Evolutionary conservation across 2,888 invertebrate species (phyloP).

Genomic region (Scaptomyza caliginosa): DNA sequence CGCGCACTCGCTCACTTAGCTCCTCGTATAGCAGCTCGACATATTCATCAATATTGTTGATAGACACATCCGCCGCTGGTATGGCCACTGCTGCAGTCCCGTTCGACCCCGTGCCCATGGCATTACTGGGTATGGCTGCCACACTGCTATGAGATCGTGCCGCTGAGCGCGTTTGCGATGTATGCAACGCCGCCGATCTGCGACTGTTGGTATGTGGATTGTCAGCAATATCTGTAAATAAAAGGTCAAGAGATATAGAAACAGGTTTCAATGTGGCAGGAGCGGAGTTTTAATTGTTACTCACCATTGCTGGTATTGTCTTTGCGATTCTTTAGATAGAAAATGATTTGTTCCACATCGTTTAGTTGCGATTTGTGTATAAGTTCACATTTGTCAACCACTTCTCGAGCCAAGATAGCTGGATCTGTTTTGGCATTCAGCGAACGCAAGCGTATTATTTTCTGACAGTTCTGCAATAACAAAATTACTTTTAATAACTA

Average conservation of each 20-base stretch:
- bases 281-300: not conserved
- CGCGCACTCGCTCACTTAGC: slow-evolving; percentile 94
- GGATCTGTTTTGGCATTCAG: slow-evolving; percentile 92
- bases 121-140: slow-evolving; percentile 46
- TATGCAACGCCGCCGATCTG: slow-evolving; percentile 70
- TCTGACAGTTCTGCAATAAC: slow-evolving; percentile 88
- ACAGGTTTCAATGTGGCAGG: not conserved
- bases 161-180: slow-evolving; percentile 64
- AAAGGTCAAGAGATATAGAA: not conserved
- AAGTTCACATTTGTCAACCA: slow-evolving; percentile 93
- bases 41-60: slow-evolving; percentile 95
- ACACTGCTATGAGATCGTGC: slow-evolving; percentile 58
- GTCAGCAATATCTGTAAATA: slow-evolving; percentile 74
- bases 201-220: slow-evolving; percentile 79
- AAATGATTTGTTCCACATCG: slow-evolving; percentile 94
- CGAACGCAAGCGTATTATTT: slow-evolving; percentile 92
- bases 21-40: slow-evolving; percentile 98
- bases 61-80: slow-evolving; percentile 87
- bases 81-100: slow-evolving; percentile 82
- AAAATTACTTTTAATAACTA: not conserved
- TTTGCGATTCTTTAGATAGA: slow-evolving; percentile 92
- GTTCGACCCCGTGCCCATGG: slow-evolving; percentile 28
- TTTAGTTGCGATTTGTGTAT: slow-evolving; percentile 92
- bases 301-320: slow-evolving; percentile 83
- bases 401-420: slow-evolving; percentile 90